Conservation (phyloP, 2,113 vertebrate species). For the Larimichthys polyactis region DNA sequence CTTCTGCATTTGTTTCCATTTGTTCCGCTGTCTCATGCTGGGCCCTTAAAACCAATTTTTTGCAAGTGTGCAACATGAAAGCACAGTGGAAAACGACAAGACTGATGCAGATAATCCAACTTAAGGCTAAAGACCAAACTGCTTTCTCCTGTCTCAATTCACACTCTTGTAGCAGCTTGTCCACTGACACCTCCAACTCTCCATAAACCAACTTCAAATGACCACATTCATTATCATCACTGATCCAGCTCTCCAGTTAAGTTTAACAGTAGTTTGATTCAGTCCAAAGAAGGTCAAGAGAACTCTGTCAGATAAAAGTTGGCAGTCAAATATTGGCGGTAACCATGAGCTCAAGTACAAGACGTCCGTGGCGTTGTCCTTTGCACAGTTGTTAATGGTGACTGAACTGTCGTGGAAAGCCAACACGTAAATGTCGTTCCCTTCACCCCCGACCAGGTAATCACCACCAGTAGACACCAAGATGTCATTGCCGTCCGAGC, state of each 20-base stretch:
- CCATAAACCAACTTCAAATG: constrained; percentile 35
- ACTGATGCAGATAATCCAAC: background rate
- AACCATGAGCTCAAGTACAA: constrained; percentile 37
- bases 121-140: background rate
- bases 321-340: background rate
- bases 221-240: constrained; percentile 11
- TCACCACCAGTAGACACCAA: constrained; percentile 65
- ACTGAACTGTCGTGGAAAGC: constrained; percentile 39
- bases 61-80: background rate
- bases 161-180: constrained; percentile 5
- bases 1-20: background rate
- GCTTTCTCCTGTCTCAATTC: too few species aligned
- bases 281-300: constrained; percentile 16
- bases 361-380: constrained; percentile 60
- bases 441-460: constrained; percentile 67
- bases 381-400: constrained; percentile 65
- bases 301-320: background rate
- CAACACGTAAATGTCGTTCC: constrained; percentile 65
- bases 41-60: background rate
- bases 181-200: background rate
- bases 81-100: background rate
- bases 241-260: constrained; percentile 23
- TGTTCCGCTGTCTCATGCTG: background rate
- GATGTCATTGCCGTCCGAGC: constrained; percentile 67
- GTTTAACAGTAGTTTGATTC: background rate